phyloP scores from a whole-genome alignment of 2,888 invertebrate genomes.

The Thyatira batis region DNA sequence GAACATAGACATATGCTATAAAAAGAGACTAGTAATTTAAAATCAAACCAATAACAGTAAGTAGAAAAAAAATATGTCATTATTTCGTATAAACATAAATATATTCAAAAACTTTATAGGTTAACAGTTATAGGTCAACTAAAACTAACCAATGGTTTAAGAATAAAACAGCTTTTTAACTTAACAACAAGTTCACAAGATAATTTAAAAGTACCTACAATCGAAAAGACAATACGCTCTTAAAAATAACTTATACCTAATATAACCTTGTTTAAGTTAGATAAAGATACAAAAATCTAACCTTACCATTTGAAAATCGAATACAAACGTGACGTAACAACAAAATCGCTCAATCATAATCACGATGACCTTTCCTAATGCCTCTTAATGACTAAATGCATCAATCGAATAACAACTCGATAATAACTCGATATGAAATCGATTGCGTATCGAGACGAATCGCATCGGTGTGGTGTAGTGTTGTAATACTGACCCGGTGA shows the following conservation, averaged over 20 bases:
- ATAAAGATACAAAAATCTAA: not conserved
- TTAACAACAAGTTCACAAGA: no score
- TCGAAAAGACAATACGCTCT: no score
- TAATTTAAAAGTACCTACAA: no score
- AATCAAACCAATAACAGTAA: no score
- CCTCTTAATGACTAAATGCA: slow-evolving; percentile 48
- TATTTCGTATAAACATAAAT: no score
- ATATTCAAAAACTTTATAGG: no score
- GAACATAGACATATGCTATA: no score
- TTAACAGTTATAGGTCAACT: no score
- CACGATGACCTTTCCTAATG: slow-evolving; percentile 52
- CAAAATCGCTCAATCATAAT: slow-evolving; percentile 31
- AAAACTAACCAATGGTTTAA: no score
- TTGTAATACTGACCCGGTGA: slow-evolving; percentile 47
- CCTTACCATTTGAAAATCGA: slow-evolving; percentile 1
- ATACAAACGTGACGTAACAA: slow-evolving; percentile 9
- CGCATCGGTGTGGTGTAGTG: slow-evolving; percentile 33
- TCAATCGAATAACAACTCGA: slow-evolving; percentile 42
- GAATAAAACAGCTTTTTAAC: no score
- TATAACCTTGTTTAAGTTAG: not conserved
- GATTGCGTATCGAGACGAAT: slow-evolving; percentile 46
- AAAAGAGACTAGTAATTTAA: no score
- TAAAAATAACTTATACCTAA: not conserved
- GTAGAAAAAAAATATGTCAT: no score
- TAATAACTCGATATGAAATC: slow-evolving; percentile 34